phyloP scores from a whole-genome alignment of 2,113 vertebrate genomes.

The Crotalus tigris region DNA sequence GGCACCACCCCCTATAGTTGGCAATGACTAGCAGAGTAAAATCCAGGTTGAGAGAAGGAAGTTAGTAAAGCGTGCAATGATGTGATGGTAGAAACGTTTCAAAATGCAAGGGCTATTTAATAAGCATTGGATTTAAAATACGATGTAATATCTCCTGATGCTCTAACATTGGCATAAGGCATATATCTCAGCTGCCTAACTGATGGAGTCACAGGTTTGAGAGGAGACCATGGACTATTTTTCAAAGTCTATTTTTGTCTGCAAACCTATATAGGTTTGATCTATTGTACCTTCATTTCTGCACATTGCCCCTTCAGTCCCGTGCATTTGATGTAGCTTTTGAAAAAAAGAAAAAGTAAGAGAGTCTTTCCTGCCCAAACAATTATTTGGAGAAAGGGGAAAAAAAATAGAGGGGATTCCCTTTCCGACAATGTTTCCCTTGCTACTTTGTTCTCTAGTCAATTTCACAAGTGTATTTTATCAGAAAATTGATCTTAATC shows the following conservation, averaged over 20 bases:
- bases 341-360: not conserved
- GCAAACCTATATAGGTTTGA: not conserved
- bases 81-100: not conserved
- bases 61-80: not conserved
- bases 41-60: not conserved
- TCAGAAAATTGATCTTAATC: not conserved
- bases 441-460: not conserved
- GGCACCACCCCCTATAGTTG: no score
- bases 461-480: not conserved
- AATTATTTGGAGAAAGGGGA: not conserved
- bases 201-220: not conserved
- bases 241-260: not conserved
- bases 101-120: not conserved
- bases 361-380: not conserved
- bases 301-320: not conserved
- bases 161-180: not conserved
- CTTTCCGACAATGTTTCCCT: not conserved
- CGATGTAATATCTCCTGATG: not conserved
- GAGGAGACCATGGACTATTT: not conserved
- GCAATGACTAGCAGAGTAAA: not conserved
- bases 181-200: not conserved
- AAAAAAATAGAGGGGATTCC: not conserved
- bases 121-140: not conserved
- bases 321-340: not conserved
- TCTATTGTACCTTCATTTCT: not conserved